Conservation (phyloP, 2,797 vertebrate species). For the Danio tinwini region DNA sequence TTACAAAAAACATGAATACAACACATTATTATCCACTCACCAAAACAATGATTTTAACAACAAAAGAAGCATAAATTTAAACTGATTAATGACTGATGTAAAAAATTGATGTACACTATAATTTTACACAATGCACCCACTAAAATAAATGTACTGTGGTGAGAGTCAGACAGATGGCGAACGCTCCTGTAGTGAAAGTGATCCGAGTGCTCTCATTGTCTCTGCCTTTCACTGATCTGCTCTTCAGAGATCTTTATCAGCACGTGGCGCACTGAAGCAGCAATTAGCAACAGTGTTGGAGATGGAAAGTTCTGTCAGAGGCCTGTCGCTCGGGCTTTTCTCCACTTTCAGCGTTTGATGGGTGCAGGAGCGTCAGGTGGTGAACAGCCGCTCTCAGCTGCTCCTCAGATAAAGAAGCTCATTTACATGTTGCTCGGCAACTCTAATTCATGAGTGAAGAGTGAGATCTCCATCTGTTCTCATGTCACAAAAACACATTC, state of each 20-base stretch:
- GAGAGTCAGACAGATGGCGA: constrained; percentile 30
- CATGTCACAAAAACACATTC: not conserved
- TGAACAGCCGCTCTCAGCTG: not conserved
- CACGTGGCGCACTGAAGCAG: constrained; percentile 20
- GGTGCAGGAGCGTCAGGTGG: constrained; percentile 4
- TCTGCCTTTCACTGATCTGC: constrained; percentile 44
- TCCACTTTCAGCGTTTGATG: constrained; percentile 40
- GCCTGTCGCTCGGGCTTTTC: constrained; percentile 44
- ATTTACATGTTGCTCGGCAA: constrained; percentile 3
- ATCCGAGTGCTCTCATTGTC: constrained; percentile 47
- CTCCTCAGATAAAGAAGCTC: not conserved
- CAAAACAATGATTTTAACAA: no score
- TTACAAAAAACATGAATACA: not conserved
- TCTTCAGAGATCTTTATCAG: constrained; percentile 60
- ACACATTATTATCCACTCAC: not conserved
- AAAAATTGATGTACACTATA: not conserved
- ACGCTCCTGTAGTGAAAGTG: constrained; percentile 9
- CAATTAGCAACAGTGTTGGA: constrained; percentile 55
- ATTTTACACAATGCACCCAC: not conserved
- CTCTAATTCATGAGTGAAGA: not conserved
- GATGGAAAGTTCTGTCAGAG: constrained; percentile 58
- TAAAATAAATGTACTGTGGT: not conserved
- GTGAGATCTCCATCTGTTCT: constrained; percentile 22
- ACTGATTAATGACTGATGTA: not conserved
- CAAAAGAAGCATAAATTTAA: no score